Conservation (phyloP, 2,888 invertebrate species). For the Taphrorychus bicolor region DNA sequence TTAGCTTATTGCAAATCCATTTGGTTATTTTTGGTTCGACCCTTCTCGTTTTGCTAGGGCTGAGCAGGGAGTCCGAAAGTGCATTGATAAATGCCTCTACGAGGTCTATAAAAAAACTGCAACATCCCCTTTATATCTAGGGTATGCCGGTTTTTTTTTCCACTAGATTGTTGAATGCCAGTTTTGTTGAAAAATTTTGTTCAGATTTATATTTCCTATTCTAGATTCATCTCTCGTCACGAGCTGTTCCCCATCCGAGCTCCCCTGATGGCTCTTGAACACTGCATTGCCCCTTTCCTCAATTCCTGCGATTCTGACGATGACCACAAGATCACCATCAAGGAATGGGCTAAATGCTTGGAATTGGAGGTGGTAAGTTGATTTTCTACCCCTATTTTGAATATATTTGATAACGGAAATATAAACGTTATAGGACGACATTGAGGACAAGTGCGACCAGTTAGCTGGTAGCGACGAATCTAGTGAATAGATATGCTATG, state of each 20-base stretch:
- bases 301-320: conserved; percentile 88
- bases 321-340: conserved; percentile 88
- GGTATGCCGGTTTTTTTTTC: no score
- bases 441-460: conserved; percentile 82
- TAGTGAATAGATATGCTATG: conserved; percentile 24
- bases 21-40: no score
- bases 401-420: not conserved
- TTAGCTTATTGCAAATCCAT: no score
- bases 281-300: conserved; percentile 96
- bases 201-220: not conserved
- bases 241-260: conserved; percentile 96
- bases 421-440: conserved; percentile 68
- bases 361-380: conserved; percentile 77
- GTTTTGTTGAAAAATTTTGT: no score
- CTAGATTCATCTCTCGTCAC: conserved; percentile 83
- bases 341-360: conserved; percentile 92
- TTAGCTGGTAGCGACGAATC: conserved; percentile 66
- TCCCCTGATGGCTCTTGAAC: conserved; percentile 93
- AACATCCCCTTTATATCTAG: no score
- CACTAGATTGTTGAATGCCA: no score
- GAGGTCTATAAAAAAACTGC: no score
- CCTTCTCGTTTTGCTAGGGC: no score
- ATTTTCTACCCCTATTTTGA: not conserved
- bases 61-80: no score
- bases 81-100: no score